Base-by-base conservation (phyloP, 2,797 vertebrate species). In the Rhinichthys osculus region DNA sequence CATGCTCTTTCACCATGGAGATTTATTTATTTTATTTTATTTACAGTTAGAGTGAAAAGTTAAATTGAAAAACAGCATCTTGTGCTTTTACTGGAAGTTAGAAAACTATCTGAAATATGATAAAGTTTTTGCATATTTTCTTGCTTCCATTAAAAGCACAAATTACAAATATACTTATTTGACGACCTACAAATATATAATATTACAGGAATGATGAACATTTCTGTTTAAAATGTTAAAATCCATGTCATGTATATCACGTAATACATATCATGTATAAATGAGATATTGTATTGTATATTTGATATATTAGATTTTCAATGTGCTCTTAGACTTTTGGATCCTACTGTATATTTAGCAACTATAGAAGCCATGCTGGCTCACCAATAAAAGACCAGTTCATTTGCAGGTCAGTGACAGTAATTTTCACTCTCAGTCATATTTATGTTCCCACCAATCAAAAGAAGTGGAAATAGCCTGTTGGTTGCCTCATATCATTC, bases 321-420 rank as follows among this genome's bases (percentile, higher is more conserved):
- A 1, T 73, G 19, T n/a, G 8, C 40, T 17, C 70, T 50, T 47
- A 76, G 35, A 64, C 23, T 47, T 76, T 38, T 76, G 40, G 7
- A 74, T 16, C 71, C 14, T 33, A 52, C 21, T 27, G 6, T 62
- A 59, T 23, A 27, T 66, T 66, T 52, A 77, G 72, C 59, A 66
- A 64, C 42, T 74, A 66, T 72, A 33, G 47, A 73, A 83, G 19
- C 21, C 33, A 57, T 57, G 50, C 33, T 40, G 44, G 14, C 44
- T 52, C 30, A 27, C 14, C 14, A 40, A 74, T 9, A 71, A 42
- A 73, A 81, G 19, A 82, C 11, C 62, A 64, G 40, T 57, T 71
- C 5, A 85, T 71, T 72, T 79, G 30, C 76, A 79, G 67, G 67
- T 79, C 66, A 72, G 67, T 71, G 76, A 84, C 74, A 57, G 27